These are phyloP conservation scores for Mamestra configurata DNA, from an alignment of 1,140 invertebrate species.

Conservation along the genomic window DNA sequence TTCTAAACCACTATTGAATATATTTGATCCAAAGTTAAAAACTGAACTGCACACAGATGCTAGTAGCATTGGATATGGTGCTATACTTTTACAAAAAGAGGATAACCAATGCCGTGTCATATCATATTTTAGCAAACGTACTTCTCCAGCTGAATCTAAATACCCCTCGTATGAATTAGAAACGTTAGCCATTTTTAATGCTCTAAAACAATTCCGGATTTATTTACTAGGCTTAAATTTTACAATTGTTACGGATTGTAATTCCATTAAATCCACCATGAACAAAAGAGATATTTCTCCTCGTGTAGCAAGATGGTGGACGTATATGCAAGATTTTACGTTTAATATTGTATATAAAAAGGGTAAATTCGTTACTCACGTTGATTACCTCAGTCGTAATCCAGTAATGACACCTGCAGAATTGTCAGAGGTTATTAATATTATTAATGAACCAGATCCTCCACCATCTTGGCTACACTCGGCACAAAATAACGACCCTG, in stretches of 20 bases:
- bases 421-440: slow-evolving; percentile 52
- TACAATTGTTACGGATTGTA: slow-evolving; percentile 52
- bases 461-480: slow-evolving; percentile 59
- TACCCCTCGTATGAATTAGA: slow-evolving; percentile 72
- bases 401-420: background rate
- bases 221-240: slow-evolving; percentile 45
- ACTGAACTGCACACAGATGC: too few relatives aligned
- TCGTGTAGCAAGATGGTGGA: slow-evolving; percentile 74
- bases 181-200: too few relatives aligned
- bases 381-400: background rate
- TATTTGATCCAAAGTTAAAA: slow-evolving; percentile 61
- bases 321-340: slow-evolving; percentile 73
- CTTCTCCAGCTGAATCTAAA: slow-evolving; percentile 53
- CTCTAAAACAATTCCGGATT: slow-evolving; percentile 58
- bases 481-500: slow-evolving; percentile 59
- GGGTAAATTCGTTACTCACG: background rate
- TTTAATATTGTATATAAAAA: slow-evolving; percentile 78
- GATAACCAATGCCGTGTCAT: too few relatives aligned
- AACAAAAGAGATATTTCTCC: slow-evolving; percentile 74
- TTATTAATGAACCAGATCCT: slow-evolving; percentile 37
- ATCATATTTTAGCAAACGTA: slow-evolving; percentile 74
- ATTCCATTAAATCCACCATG: slow-evolving; percentile 71
- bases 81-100: slow-evolving; percentile 67
- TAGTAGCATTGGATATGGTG: slow-evolving; percentile 61
- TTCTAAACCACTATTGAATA: slow-evolving; percentile 65